Percentiles rank a stretch among this genome's conserved stretches.
phyloP scores from a whole-genome alignment of 2,113 vertebrate species.

The Formicarius rufipectus region DNA sequence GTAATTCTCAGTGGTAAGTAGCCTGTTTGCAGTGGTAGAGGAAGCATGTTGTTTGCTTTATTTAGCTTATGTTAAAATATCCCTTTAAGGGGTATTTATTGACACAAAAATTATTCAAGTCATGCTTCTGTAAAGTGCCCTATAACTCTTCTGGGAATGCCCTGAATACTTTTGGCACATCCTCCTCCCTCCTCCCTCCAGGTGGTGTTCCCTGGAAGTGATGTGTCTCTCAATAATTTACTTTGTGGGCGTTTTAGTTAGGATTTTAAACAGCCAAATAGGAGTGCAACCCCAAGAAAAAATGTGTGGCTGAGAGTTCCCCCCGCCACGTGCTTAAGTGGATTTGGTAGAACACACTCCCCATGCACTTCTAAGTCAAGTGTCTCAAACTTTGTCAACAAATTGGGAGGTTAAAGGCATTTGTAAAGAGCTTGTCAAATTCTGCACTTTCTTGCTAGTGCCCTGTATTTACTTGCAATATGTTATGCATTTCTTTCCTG shows the following conservation, averaged over 20 bases:
- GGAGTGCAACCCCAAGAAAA: background rate
- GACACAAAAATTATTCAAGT: background rate
- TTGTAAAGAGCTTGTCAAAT: background rate
- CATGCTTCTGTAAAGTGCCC: background rate
- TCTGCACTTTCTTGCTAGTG: background rate
- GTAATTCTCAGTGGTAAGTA: background rate
- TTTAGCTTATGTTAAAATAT: background rate
- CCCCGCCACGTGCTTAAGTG: background rate
- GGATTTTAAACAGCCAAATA: background rate
- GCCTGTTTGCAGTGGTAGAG: background rate
- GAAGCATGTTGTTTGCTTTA: background rate
- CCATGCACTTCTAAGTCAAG: background rate
- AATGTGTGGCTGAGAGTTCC: background rate
- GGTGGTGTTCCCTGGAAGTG: background rate
- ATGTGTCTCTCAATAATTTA: background rate
- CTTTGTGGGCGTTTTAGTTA: background rate
- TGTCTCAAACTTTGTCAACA: background rate
- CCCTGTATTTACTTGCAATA: background rate
- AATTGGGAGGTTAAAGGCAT: background rate
- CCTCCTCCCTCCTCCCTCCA: accelerated
- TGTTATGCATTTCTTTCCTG: background rate
- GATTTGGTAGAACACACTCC: background rate
- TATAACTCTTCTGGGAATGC: background rate
- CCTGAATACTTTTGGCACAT: background rate
- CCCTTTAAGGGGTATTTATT: background rate